These are phyloP conservation scores for Anguilla marmorata DNA, from an alignment of 2,797 vertebrate genomes.

Conservation along the genomic window DNA sequence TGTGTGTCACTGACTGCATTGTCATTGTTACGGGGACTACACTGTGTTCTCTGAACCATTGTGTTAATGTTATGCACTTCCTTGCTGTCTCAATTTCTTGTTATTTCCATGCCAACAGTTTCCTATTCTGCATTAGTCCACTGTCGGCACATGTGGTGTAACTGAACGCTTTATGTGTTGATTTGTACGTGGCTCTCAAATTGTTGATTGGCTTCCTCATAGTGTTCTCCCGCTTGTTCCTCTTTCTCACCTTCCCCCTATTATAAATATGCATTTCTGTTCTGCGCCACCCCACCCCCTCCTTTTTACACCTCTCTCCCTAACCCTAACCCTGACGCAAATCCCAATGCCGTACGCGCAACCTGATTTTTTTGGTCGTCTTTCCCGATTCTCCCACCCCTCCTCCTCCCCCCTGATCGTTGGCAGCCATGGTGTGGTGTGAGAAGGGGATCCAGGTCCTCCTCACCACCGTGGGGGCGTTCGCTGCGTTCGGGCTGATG, in stretches of 20 bases:
- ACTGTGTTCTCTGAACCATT: background rate
- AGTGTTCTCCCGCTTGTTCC: background rate
- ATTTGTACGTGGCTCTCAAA: background rate
- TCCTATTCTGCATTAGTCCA: constrained; percentile 8
- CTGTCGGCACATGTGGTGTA: background rate
- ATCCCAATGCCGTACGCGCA: background rate
- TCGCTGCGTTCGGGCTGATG: constrained; percentile 90
- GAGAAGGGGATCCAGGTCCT: constrained; percentile 87
- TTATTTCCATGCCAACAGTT: background rate
- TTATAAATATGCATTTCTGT: background rate
- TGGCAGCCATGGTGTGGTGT: constrained; percentile 80
- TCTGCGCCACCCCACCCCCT: too few relatives aligned
- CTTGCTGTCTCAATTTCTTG: background rate
- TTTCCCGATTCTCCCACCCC: constrained; percentile 43
- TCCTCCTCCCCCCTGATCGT: constrained; percentile 56
- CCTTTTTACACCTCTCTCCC: background rate
- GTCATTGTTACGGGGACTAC: background rate
- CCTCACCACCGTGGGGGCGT: constrained; percentile 87
- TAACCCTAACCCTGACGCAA: background rate
- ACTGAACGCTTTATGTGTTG: background rate
- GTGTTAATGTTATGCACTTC: background rate
- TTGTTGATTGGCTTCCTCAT: background rate
- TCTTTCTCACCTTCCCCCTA: background rate
- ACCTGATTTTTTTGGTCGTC: background rate
- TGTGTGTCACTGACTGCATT: background rate